phyloP scores from a whole-genome alignment of 2,797 vertebrate genomes.

The Erithacus rubecula region DNA sequence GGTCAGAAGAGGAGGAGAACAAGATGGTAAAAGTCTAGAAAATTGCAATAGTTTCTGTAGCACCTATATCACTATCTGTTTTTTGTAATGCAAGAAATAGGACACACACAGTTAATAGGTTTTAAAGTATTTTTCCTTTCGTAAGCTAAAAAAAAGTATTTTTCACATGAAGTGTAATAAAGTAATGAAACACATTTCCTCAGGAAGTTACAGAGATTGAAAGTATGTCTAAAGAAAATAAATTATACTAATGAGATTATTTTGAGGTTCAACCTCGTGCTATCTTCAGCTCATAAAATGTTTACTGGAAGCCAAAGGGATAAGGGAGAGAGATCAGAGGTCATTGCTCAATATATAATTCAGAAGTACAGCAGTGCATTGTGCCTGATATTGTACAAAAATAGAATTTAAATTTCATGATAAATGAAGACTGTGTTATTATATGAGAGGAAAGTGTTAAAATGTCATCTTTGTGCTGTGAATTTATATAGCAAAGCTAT shows the following conservation, averaged over 20 bases:
- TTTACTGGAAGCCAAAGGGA: background rate
- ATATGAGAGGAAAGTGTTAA: background rate
- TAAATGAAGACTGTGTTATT: background rate
- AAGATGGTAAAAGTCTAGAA: background rate
- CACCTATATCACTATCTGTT: background rate
- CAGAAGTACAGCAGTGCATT: background rate
- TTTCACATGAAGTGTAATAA: background rate
- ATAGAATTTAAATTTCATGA: background rate
- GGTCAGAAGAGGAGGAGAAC: background rate
- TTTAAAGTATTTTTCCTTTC: background rate
- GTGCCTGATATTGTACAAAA: background rate
- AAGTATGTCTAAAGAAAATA: conserved; percentile 36
- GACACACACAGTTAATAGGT: background rate
- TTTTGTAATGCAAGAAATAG: background rate
- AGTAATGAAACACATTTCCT: background rate
- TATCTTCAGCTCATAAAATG: conserved; percentile 7
- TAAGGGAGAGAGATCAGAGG: background rate
- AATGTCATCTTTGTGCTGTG: background rate
- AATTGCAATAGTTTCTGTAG: background rate
- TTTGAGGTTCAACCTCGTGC: background rate
- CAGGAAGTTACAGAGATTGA: background rate
- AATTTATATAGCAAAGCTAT: background rate
- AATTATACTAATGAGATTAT: conserved; percentile 7
- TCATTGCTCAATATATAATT: background rate
- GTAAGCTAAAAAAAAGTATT: background rate